These are phyloP conservation scores for Jacana jacana DNA, from an alignment of 2,113 vertebrate species.

Conservation along the genomic window DNA sequence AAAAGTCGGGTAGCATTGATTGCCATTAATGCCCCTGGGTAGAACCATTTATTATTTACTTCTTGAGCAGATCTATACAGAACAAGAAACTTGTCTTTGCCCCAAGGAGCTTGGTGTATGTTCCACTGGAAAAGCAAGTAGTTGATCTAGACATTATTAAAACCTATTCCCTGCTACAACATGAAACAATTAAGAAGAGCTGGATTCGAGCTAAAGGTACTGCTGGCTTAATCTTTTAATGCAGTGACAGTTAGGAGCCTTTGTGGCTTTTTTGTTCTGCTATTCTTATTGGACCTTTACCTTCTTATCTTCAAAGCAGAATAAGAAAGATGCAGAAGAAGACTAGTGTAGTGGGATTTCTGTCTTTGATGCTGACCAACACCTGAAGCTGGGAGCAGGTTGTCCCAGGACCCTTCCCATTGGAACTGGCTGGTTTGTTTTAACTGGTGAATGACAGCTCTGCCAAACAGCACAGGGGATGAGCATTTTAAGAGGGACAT, in stretches of 20 bases:
- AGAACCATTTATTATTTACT: constrained; percentile 30
- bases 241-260: not conserved
- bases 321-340: not conserved
- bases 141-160: constrained; percentile 13
- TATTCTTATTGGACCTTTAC: not conserved
- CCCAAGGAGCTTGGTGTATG: not conserved
- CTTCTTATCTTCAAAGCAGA: not conserved
- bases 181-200: not conserved
- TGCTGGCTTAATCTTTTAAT: not conserved
- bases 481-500: not conserved
- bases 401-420: not conserved
- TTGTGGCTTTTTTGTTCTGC: not conserved
- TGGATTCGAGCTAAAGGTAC: not conserved
- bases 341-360: not conserved
- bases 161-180: not conserved
- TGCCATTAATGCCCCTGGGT: not conserved
- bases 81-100: constrained; percentile 11
- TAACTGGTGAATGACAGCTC: not conserved
- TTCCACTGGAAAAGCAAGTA: not conserved
- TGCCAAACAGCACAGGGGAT: not conserved
- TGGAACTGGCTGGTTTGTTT: not conserved
- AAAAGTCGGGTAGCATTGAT: not conserved
- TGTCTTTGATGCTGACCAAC: not conserved
- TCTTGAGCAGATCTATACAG: not conserved
- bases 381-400: not conserved